These are phyloP conservation scores for Drosophila quinaria DNA, from an alignment of 2,888 invertebrate genomes.

Conservation along the genomic window DNA sequence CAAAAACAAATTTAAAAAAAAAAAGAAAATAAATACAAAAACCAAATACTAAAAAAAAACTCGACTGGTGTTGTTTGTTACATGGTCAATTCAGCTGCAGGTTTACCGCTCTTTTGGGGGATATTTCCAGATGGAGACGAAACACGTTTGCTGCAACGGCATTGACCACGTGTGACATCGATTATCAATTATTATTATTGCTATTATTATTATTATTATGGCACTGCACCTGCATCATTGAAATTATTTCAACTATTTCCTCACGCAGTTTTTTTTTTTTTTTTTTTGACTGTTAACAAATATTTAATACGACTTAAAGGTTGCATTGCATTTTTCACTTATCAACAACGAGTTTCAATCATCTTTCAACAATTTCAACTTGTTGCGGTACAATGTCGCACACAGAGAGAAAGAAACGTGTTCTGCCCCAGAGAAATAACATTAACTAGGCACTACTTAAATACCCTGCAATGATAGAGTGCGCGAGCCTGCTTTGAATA, in stretches of 20 bases:
- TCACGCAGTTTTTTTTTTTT: slow-evolving; percentile 56
- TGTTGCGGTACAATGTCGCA: slow-evolving; percentile 68
- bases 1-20: neutral
- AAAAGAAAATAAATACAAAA: neutral
- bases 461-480: slow-evolving; percentile 11
- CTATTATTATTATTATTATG: neutral
- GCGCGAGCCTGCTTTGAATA: neutral
- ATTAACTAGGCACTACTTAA: neutral
- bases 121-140: slow-evolving; percentile 52
- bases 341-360: slow-evolving; percentile 32
- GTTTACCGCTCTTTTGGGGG: slow-evolving; percentile 41
- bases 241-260: slow-evolving; percentile 74
- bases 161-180: slow-evolving; percentile 75
- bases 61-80: slow-evolving; percentile 43
- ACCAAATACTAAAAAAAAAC: slow-evolving; percentile 17
- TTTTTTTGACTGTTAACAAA: slow-evolving; percentile 71
- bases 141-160: slow-evolving; percentile 65
- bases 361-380: slow-evolving; percentile 52
- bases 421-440: slow-evolving; percentile 22
- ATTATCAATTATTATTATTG: slow-evolving; percentile 16
- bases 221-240: slow-evolving; percentile 47
- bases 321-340: slow-evolving; percentile 43
- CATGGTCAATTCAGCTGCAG: slow-evolving; percentile 56
- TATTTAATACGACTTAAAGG: slow-evolving; percentile 68
- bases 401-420: slow-evolving; percentile 32